Conservation (phyloP, 1,140 invertebrate genomes). For the Stegodyphus mimosarum region DNA sequence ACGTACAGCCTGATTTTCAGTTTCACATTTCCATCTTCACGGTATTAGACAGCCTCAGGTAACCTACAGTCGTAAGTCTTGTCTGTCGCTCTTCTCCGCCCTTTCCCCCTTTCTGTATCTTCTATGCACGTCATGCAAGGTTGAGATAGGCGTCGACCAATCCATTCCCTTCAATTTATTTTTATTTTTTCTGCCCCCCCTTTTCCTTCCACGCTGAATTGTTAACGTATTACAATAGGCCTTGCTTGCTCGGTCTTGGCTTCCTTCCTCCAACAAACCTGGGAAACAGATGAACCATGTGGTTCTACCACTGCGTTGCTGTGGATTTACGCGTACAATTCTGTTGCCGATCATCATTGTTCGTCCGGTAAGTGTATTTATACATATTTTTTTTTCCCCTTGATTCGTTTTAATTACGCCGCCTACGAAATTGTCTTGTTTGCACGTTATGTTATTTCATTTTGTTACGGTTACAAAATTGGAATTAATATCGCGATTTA, state of each 20-base stretch:
- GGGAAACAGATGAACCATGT: constrained; percentile 9
- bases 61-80: background rate
- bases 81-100: background rate
- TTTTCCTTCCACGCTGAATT: constrained; percentile 4
- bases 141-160: constrained; percentile 11
- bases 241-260: background rate
- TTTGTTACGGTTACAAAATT: no score
- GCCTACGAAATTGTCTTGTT: no score
- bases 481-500: no score
- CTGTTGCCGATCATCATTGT: no score
- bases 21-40: no score
- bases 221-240: constrained; percentile 17
- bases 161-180: constrained; percentile 8
- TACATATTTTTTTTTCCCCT: no score
- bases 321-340: no score
- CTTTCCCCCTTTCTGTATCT: background rate
- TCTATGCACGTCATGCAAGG: constrained; percentile 7
- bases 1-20: no score
- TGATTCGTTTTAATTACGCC: no score
- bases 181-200: background rate
- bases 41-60: background rate
- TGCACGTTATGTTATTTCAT: no score
- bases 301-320: background rate
- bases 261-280: background rate
- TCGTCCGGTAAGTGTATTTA: no score